Base-by-base conservation (phyloP, 2,797 vertebrate genomes). In the Pipistrellus pygmaeus region DNA sequence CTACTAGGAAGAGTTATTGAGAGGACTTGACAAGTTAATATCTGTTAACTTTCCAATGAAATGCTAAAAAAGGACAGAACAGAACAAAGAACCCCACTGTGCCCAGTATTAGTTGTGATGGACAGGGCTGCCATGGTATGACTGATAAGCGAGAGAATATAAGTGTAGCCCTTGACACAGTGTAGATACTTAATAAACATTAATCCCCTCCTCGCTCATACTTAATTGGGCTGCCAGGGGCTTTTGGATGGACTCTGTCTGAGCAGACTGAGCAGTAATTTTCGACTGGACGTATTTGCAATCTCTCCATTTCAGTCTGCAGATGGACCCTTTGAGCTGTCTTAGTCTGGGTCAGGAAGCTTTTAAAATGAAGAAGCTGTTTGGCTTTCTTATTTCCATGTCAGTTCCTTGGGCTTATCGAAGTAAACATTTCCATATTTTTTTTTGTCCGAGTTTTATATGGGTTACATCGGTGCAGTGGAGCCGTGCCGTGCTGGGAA, bases 261-360 rank as follows among this genome's bases (percentile, higher is more conserved):
- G 88, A 78, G 88, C 62, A 96, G 41, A 18, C 76, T n/a, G 35
- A n/a, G 55, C 51, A 53, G 68, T 30, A 20, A 64, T 78, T 85
- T 94, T 41, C 41, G 77, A 25, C 13, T 25, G 32, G 46, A 44
- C 7, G 1, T 32, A 23, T 44, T 84, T 48, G 71, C 35, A 51
- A 83, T 62, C 66, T 66, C 76, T 89, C 5, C 35, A 6, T 82
- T 95, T 91, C 10, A 71, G 77, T 94, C 96, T 97, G 89, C 91
- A 97, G 95, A 78, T 95, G 97, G 97, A 96, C 89, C 86, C 96
- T 94, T 69, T 90, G 97, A 90, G 87, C 91, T 90, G n/a, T 89
- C 51, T 90, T 86, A 87, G 48, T 20, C 41, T 21, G 55, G 75
- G 69, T 88, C 51, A 57, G 21, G 21, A 12, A 75, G 80, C 60